Evolutionary conservation across 2,888 invertebrate genomes (phyloP).

Genomic region (Fragum sueziense): DNA sequence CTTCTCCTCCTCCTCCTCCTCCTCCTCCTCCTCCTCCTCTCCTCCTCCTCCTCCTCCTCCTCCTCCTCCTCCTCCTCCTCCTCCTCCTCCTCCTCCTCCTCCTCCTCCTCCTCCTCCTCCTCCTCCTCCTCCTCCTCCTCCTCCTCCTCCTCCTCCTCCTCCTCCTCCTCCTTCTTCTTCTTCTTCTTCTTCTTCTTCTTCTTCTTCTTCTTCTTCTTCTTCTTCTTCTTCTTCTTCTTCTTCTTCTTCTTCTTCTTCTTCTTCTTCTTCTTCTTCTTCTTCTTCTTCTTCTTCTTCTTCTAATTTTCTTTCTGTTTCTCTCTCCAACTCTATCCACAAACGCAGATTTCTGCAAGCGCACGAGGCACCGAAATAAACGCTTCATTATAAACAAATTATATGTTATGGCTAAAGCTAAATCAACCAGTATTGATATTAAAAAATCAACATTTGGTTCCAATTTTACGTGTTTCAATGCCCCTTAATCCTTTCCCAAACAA

Average conservation of each 20-base stretch:
- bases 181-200: not conserved
- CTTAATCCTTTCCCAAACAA: too few relatives aligned
- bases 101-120: not conserved
- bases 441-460: too few relatives aligned
- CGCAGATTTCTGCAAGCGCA: too few relatives aligned
- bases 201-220: not conserved
- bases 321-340: not conserved
- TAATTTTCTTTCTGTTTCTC: not conserved
- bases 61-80: not conserved
- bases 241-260: not conserved
- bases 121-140: constrained; percentile 7
- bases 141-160: not conserved
- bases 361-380: too few relatives aligned
- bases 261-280: not conserved
- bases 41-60: too few relatives aligned
- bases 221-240: constrained; percentile 4
- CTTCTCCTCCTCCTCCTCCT: not conserved
- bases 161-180: not conserved
- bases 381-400: too few relatives aligned
- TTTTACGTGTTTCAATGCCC: too few relatives aligned
- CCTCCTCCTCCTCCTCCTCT: not conserved
- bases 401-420: too few relatives aligned
- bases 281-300: not conserved
- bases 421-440: too few relatives aligned
- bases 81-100: not conserved